Evolutionary conservation across 2,113 vertebrate species (phyloP).

Genomic region (Prinia subflava): DNA sequence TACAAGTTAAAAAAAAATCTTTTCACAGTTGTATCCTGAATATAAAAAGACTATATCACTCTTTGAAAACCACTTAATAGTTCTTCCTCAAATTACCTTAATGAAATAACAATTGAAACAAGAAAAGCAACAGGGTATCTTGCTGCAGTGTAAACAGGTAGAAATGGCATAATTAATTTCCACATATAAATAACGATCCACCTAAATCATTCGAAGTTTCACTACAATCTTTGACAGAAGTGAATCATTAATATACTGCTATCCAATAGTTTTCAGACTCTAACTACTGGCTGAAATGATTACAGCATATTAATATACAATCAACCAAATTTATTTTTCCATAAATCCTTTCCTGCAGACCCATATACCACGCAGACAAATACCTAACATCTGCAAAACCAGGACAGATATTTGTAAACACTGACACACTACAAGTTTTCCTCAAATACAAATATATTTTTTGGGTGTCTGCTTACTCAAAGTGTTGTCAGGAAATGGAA

Average conservation of each 20-base stretch:
- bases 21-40: not conserved
- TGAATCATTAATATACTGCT: not conserved
- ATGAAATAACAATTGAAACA: not conserved
- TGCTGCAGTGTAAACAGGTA: not conserved
- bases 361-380: not conserved
- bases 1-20: not conserved
- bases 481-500: not conserved
- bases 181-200: not conserved
- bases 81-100: not conserved
- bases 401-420: not conserved
- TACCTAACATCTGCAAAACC: not conserved
- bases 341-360: not conserved
- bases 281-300: not conserved
- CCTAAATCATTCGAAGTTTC: not conserved
- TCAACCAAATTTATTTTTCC: not conserved
- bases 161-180: constrained; percentile 13
- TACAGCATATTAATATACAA: not conserved
- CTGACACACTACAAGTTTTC: not conserved
- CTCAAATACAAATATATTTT: not conserved
- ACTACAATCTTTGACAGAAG: not conserved
- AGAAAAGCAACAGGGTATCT: not conserved
- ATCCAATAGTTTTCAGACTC: not conserved
- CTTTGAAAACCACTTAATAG: not conserved
- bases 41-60: not conserved
- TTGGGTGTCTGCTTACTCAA: not conserved